These are phyloP conservation scores for Macquaria australasica DNA, from an alignment of 2,113 vertebrate genomes.

Conservation along the genomic window DNA sequence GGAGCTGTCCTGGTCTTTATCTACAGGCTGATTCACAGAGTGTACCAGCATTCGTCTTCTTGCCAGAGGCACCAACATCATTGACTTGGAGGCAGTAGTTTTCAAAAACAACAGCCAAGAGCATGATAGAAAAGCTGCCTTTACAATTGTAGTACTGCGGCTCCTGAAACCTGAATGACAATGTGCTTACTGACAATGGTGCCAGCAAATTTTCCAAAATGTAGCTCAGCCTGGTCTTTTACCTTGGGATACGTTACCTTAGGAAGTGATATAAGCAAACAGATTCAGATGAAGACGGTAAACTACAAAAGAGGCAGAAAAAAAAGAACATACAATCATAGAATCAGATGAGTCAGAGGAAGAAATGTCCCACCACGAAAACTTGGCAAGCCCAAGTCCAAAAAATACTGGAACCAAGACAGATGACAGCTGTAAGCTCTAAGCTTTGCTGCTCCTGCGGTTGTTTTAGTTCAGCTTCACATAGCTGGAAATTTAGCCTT, in stretches of 20 bases:
- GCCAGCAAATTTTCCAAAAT: conserved; percentile 10
- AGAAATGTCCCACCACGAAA: too few species aligned
- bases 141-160: conserved; percentile 5
- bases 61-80: conserved; percentile 37
- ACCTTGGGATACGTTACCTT: neutral
- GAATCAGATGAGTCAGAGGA: too few species aligned
- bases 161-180: conserved; percentile 13
- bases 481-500: too few species aligned
- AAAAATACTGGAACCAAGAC: too few species aligned
- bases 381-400: too few species aligned
- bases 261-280: too few species aligned
- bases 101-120: conserved; percentile 37
- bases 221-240: neutral
- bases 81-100: conserved; percentile 44
- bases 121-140: conserved; percentile 20
- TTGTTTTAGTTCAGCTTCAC: too few species aligned
- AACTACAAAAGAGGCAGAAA: too few species aligned
- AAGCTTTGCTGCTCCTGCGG: too few species aligned
- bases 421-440: too few species aligned
- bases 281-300: too few species aligned
- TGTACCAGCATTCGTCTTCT: conserved; percentile 2
- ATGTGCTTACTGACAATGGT: conserved; percentile 4
- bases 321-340: too few species aligned
- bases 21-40: conserved; percentile 35
- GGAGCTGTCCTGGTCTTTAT: conserved; percentile 9